Conservation (phyloP, 2,113 vertebrate genomes). For the Chauna torquata region DNA sequence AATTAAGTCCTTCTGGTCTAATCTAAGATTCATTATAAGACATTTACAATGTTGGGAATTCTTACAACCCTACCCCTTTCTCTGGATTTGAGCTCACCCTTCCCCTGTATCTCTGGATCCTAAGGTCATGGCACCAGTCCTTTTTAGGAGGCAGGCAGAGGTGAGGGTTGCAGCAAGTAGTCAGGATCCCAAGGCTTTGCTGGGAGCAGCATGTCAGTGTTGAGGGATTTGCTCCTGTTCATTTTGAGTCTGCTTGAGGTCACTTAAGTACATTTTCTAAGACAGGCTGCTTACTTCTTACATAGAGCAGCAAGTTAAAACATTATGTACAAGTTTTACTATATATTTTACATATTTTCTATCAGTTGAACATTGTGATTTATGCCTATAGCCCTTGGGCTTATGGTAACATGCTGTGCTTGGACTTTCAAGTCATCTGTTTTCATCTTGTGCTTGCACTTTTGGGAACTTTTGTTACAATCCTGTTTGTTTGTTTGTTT, state of each 20-base stretch:
- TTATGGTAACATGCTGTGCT: background rate
- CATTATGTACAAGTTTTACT: background rate
- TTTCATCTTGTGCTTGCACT: background rate
- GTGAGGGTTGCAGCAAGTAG: background rate
- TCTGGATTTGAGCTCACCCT: background rate
- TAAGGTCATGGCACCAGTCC: background rate
- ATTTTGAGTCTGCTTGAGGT: background rate
- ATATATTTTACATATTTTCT: background rate
- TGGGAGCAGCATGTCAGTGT: fast-evolving
- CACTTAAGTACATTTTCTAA: fast-evolving
- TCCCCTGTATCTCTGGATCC: background rate
- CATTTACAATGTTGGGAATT: background rate
- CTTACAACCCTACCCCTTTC: background rate
- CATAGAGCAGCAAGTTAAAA: background rate
- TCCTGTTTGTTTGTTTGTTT: background rate
- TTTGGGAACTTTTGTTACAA: background rate
- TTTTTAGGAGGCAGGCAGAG: background rate
- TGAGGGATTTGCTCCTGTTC: background rate
- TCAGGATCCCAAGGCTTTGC: background rate
- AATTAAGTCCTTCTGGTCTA: background rate
- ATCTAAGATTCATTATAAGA: background rate
- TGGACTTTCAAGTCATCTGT: background rate
- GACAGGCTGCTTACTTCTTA: background rate
- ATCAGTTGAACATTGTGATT: background rate
- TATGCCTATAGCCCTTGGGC: background rate